phyloP scores from a whole-genome alignment of 64 coral and sea anemone genomes.

The Dendronephthya gigantea region DNA sequence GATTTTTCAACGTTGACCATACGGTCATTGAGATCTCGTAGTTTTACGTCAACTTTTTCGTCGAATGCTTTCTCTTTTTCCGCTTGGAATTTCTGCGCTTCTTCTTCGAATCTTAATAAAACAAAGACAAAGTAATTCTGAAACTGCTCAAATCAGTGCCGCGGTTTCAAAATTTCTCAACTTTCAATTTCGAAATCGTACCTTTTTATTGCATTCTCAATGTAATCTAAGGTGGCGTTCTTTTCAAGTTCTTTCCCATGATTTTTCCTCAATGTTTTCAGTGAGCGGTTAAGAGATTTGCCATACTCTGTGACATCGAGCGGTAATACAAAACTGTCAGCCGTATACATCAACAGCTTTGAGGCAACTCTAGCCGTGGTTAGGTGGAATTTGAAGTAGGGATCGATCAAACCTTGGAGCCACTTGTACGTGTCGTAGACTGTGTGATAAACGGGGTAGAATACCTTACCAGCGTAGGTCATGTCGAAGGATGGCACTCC shows the following conservation, averaged over 20 bases:
- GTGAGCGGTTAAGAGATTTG: slow-evolving; percentile 21
- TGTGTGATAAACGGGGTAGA: slow-evolving; percentile 76
- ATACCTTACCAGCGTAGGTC: slow-evolving; percentile 38
- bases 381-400: too few species aligned
- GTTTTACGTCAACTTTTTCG: slow-evolving; percentile 36
- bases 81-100: not conserved
- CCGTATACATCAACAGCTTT: slow-evolving; percentile 37
- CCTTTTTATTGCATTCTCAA: slow-evolving; percentile 28
- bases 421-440: slow-evolving; percentile 84
- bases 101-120: not conserved
- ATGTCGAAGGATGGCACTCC: slow-evolving; percentile 58
- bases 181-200: too few species aligned
- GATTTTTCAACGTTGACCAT: slow-evolving; percentile 63
- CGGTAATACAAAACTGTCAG: slow-evolving; percentile 53
- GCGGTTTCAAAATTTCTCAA: too few species aligned
- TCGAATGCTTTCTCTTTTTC: not conserved
- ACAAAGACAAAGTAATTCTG: too few species aligned
- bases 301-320: slow-evolving; percentile 43
- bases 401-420: too few species aligned
- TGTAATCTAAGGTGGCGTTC: slow-evolving; percentile 50
- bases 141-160: too few species aligned
- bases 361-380: too few species aligned
- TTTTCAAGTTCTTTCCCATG: slow-evolving; percentile 24
- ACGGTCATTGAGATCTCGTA: too few species aligned
- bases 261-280: slow-evolving; percentile 24